Evolutionary conservation across 1,140 invertebrate species (phyloP), one percentile per base, ranked within the genome.

Genomic region (Cherax destructor): DNA sequence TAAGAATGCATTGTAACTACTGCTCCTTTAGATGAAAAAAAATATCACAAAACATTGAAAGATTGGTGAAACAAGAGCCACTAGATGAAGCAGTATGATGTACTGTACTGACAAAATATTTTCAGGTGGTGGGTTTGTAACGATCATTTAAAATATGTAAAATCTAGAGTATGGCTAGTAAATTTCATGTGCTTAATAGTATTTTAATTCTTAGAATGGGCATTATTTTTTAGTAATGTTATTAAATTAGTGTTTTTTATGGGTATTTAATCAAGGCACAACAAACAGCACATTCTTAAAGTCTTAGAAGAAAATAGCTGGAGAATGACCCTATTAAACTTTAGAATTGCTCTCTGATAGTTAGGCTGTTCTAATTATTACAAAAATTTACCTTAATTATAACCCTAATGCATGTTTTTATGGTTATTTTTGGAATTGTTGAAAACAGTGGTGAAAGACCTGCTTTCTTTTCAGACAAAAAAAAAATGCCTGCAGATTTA

Each of bases 341-440:
- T 91, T 91, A 91, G 88, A 56, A 52, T 83, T 91, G 88, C 88
- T 91, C 88, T 91, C 83, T 91, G 88, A 91, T 83, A 79, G 52
- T 78, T 79, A 91, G 88, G 88, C 9, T 69, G 65, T 50, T 72
- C 3, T 47, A 41, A 52, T 52, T 11, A 16, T 18, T 80, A 52
- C 11, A 80, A 56, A 7, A 52, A 50, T 78, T 47, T n/a, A 49
- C 49, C 11, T 47, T 47, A 52, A 7, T 50, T 56, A 56, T 59
- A n/a, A 83, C 11, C 18, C 24, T 61, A 56, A 74, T 69, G 65
- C 83, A 56, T 83, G 80, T 16, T 56, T 24, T 56, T 79, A 79
- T 56, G 77, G 41, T 79, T 56, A 50, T 50, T 80, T 56, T 56
- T 16, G 9, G 76, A n/a, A 65, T 30, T 52, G 6, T 30, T 21